Conservation (phyloP, 2,113 vertebrate genomes). For the Otolemur garnettii region DNA sequence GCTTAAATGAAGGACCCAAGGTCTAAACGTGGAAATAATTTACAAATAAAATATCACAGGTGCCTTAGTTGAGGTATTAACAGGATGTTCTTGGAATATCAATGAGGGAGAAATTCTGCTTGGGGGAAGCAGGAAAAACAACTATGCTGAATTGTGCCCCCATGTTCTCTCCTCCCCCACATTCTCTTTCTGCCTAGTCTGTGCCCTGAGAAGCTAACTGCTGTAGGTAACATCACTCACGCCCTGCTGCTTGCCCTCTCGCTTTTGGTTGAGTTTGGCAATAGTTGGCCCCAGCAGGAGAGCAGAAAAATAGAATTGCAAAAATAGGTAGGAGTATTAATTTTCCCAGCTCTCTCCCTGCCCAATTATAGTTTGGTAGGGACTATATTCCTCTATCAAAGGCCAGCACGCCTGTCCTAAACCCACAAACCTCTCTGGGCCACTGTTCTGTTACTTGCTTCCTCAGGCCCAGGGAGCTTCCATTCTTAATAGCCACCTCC, state of each 20-base stretch:
- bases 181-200: neutral
- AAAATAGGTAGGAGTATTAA: neutral
- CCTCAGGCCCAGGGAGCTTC: neutral
- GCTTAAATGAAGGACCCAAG: neutral
- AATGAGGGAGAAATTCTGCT: neutral
- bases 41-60: neutral
- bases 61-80: neutral
- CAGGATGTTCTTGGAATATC: conserved; percentile 17
- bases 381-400: neutral
- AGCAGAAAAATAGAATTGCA: neutral
- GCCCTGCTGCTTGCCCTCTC: neutral
- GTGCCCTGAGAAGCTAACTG: neutral
- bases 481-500: too few species aligned
- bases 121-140: neutral
- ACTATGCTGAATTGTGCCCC: neutral
- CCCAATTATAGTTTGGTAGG: neutral
- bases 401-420: neutral
- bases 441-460: neutral
- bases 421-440: neutral
- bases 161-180: too few species aligned
- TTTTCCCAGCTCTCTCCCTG: neutral
- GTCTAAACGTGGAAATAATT: conserved; percentile 51
- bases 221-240: neutral
- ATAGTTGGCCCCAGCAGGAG: neutral
- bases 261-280: neutral